Evolutionary conservation across 2,113 vertebrate genomes (phyloP).

Genomic region (Eulemur macaco): DNA sequence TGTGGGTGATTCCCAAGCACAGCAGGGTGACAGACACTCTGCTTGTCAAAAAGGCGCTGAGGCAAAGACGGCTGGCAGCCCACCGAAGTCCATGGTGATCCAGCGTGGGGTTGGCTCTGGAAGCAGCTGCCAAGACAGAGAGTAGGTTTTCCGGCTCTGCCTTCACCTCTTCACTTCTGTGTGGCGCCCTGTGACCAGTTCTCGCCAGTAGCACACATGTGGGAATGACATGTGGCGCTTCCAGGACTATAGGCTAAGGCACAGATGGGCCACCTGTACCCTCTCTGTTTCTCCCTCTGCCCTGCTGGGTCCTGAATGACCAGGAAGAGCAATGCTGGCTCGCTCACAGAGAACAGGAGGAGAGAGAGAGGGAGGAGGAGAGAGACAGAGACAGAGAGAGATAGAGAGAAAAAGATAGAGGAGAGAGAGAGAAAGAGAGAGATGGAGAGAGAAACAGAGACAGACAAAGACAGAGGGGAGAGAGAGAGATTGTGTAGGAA

Average conservation of each 20-base stretch:
- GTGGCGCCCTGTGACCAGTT: not conserved
- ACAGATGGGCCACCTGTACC: rapidly evolving
- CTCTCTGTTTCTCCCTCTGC: not conserved
- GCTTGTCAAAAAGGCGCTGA: not conserved
- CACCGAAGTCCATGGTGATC: not conserved
- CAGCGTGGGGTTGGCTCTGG: not conserved
- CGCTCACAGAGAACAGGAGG: not conserved
- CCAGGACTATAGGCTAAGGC: rapidly evolving
- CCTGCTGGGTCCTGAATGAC: no score
- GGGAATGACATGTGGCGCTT: no score
- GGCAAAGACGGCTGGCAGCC: not conserved
- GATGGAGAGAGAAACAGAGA: no score
- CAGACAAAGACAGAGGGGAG: rapidly evolving
- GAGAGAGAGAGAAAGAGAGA: rapidly evolving
- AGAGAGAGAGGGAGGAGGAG: not conserved
- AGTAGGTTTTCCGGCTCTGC: not conserved
- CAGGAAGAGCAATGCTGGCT: not conserved
- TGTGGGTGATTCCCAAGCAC: not conserved
- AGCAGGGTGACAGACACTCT: not conserved
- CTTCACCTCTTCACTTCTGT: not conserved
- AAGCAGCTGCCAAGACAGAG: not conserved
- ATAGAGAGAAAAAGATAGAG: not conserved
- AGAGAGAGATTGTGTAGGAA: not conserved
- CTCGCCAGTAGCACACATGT: rapidly evolving
- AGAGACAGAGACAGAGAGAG: not conserved